phyloP scores from a whole-genome alignment of 1,140 invertebrate genomes.

The Drosophila repletoides region DNA sequence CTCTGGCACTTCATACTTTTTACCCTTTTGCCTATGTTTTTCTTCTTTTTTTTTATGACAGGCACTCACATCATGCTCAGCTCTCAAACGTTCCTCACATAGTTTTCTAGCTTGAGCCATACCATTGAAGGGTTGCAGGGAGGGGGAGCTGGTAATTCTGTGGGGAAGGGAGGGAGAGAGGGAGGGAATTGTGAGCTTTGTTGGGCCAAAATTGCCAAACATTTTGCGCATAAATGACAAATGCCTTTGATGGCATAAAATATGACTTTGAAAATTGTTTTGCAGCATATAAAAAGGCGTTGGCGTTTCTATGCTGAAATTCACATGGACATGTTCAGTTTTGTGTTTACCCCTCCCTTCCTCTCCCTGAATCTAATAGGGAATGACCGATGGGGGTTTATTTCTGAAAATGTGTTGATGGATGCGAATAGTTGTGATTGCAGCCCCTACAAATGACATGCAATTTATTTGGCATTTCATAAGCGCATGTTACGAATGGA shows the following conservation, averaged over 20 bases:
- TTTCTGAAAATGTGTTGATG: conserved; percentile 6
- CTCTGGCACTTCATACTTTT: conserved; percentile 24
- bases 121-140: neutral
- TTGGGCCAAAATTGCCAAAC: conserved; percentile 70
- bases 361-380: neutral
- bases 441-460: conserved; percentile 17
- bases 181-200: neutral
- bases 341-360: neutral
- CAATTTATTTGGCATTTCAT: conserved; percentile 10
- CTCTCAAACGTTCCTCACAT: conserved; percentile 42
- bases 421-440: conserved; percentile 39
- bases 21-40: conserved; percentile 27
- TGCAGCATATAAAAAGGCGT: conserved; percentile 72
- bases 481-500: neutral
- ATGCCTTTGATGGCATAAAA: conserved; percentile 81
- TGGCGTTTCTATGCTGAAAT: conserved; percentile 27
- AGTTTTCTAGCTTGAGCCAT: conserved; percentile 27
- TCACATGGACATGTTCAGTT: conserved; percentile 8
- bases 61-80: conserved; percentile 21
- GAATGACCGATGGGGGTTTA: conserved; percentile 19
- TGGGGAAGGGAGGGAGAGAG: neutral
- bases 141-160: neutral
- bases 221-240: conserved; percentile 80
- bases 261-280: conserved; percentile 80
- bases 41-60: conserved; percentile 35